These are phyloP conservation scores for Heteractis magnifica DNA, from an alignment of 92 coral and sea anemone genomes.

Conservation along the genomic window DNA sequence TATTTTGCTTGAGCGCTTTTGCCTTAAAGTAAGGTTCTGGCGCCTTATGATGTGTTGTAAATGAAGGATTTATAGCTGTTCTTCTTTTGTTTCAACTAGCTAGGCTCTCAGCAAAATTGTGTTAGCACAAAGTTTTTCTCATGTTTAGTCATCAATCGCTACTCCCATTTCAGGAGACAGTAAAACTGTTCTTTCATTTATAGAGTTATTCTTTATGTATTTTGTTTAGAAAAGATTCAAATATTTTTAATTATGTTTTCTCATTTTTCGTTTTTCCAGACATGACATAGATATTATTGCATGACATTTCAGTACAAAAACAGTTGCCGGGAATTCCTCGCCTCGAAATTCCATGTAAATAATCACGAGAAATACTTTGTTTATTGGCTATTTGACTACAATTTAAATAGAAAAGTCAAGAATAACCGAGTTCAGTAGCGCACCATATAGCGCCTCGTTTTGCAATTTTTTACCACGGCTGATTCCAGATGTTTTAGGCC, in stretches of 20 bases:
- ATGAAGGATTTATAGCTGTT: no score
- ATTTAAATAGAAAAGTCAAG: background rate
- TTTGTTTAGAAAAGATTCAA: background rate
- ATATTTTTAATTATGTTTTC: background rate
- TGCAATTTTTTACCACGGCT: background rate
- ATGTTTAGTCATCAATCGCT: background rate
- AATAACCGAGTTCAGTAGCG: no score
- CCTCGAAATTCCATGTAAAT: no score
- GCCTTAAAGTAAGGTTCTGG: no score
- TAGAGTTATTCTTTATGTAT: background rate
- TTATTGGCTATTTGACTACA: no score
- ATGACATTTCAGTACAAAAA: no score
- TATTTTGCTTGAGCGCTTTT: no score
- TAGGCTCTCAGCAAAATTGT: background rate
- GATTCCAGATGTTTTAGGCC: constrained; percentile 10
- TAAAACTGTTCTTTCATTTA: background rate
- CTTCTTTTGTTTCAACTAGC: background rate
- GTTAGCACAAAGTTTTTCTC: background rate
- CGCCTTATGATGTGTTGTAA: no score
- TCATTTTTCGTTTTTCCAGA: background rate
- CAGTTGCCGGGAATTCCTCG: no score
- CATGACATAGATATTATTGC: no score
- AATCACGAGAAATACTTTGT: no score
- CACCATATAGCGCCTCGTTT: background rate
- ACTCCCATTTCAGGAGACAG: background rate